Evolutionary conservation across 1,140 invertebrate genomes (phyloP).

Genomic region (Glomeris maerens): DNA sequence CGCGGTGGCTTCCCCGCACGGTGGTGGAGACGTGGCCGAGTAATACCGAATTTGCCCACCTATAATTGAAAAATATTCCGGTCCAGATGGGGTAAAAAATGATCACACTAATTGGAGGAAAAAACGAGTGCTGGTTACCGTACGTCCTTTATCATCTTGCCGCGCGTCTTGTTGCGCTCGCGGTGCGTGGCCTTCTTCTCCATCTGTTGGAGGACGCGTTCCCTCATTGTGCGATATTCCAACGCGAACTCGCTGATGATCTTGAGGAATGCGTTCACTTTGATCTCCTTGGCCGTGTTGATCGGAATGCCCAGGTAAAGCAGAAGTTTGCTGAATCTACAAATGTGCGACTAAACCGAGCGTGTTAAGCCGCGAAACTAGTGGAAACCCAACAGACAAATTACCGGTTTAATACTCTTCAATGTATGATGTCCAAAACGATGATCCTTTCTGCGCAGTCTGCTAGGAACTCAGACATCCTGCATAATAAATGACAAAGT

Average conservation of each 20-base stretch:
- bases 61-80: no score
- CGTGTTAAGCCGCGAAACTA: no score
- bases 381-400: no score
- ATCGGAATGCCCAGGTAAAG: slow-evolving; percentile 79
- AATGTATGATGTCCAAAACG: slow-evolving; percentile 74
- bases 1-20: no score
- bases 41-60: no score
- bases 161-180: slow-evolving; percentile 90
- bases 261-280: slow-evolving; percentile 82
- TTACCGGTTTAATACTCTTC: slow-evolving; percentile 75
- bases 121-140: no score
- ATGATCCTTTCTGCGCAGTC: slow-evolving; percentile 97
- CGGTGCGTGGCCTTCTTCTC: slow-evolving; percentile 90
- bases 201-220: slow-evolving; percentile 85
- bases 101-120: no score
- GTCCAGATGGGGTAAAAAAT: no score
- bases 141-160: slow-evolving; percentile 96
- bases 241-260: slow-evolving; percentile 95
- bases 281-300: slow-evolving; percentile 66
- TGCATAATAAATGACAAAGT: no score
- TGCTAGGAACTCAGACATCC: slow-evolving; percentile 85
- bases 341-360: no score
- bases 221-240: slow-evolving; percentile 92
- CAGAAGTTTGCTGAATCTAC: slow-evolving; percentile 82
- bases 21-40: no score